Evolutionary conservation across 2,113 vertebrate genomes (phyloP).

Genomic region (Ranitomeya variabilis): DNA sequence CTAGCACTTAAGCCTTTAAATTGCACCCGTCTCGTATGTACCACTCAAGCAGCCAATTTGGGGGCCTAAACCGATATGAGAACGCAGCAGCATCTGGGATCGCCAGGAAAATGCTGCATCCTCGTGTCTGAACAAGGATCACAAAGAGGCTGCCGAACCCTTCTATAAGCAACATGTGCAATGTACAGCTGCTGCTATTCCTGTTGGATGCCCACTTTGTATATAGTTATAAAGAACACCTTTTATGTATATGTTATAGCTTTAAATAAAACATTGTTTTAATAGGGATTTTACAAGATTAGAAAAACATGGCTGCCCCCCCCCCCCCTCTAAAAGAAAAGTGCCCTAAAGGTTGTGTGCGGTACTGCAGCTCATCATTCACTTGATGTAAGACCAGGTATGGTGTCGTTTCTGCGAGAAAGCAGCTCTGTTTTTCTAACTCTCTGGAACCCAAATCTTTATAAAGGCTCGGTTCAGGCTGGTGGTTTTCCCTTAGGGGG

Average conservation of each 20-base stretch:
- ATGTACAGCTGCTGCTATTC: constrained; percentile 82
- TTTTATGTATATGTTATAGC: constrained; percentile 70
- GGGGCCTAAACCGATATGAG: background rate
- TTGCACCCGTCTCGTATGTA: constrained; percentile 11
- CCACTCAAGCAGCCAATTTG: background rate
- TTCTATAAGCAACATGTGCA: constrained; percentile 56
- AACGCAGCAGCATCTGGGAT: background rate
- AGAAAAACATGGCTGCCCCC: background rate
- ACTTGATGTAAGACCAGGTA: too few species aligned
- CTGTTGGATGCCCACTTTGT: constrained; percentile 75
- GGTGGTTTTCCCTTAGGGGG: background rate
- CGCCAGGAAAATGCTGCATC: background rate
- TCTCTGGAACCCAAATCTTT: background rate
- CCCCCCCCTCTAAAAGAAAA: too few species aligned
- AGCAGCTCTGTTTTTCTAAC: background rate
- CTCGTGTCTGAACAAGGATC: background rate
- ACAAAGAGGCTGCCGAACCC: background rate
- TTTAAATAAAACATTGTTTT: constrained; percentile 65
- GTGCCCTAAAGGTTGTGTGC: too few species aligned
- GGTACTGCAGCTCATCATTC: too few species aligned
- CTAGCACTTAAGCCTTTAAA: constrained; percentile 19
- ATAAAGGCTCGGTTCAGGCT: background rate
- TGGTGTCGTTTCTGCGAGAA: background rate
- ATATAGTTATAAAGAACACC: constrained; percentile 74
- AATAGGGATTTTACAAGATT: constrained; percentile 61